Evolutionary conservation across 2,888 invertebrate species (phyloP), one percentile per base, ranked within the genome.

Genomic region (Ophion ellenae): DNA sequence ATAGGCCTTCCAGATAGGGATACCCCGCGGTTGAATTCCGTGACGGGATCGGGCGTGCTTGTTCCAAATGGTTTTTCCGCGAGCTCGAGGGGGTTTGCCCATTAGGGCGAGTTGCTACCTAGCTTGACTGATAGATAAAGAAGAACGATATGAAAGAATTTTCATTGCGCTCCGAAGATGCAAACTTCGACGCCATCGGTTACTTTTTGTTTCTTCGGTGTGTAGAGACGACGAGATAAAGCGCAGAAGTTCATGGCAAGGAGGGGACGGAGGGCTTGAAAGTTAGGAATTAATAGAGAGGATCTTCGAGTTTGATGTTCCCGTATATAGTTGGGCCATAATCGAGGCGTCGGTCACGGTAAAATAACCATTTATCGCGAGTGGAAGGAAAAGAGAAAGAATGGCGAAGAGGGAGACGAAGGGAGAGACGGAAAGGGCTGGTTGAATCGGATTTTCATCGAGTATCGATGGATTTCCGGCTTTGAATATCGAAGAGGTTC

Each of bases 401-500:
- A 57, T 14, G 71, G 7, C 6, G 17, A 53, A 28, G 57, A 17
- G 4, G n/a, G 57, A 17, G 28, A 24, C 32, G 66, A 36, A 40
- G 32, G 45, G 11, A 61, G 53, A 53, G 53, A 10, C 67, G 47
- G 36, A 59, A 59, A 75, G 45, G 66, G 66, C n/a, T 71, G 82
- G 77, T 77, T 53, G 83, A 75, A 86, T 86, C 74, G 83, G 84
- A 59, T 81, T 86, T 86, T 81, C 84, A 86, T 86, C 81, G 81
- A 75, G 84, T 75, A 86, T 78, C 86, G 81, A 86, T 86, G 84
- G 84, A 53, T 66, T 81, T 84, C 78, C 84, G 81, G 77, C 81
- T 86, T 84, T 86, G 86, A 86, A 86, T 86, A 86, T 84, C 86
- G 78, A 86, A 81, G 83, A 86, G 84, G 71, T 73, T 80, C 47